Evolutionary conservation across 2,797 vertebrate genomes (phyloP).

Genomic region (Sternarchorhynchus goeldii): DNA sequence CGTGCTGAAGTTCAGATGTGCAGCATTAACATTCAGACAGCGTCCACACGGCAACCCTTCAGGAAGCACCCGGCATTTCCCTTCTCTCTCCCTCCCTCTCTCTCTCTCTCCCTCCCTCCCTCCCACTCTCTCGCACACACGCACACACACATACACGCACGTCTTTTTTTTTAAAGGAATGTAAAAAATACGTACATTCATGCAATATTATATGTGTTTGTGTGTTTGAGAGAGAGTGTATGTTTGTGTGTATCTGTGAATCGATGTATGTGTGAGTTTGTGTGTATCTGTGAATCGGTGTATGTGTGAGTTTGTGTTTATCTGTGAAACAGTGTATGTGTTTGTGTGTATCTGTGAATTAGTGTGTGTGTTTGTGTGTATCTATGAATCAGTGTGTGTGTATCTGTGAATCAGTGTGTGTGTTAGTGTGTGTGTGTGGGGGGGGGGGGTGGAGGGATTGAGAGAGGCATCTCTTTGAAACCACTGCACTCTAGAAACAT

Average conservation of each 20-base stretch:
- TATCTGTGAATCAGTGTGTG: no score
- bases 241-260: no score
- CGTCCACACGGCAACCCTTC: conserved; percentile 72
- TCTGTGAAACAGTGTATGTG: no score
- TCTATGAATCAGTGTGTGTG: no score
- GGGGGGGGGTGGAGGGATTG: background rate
- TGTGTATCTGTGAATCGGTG: background rate
- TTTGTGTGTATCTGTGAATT: no score
- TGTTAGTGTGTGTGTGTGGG: conserved; percentile 8
- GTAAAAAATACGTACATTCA: no score
- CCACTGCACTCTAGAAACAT: conserved; percentile 25
- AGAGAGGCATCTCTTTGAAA: conserved; percentile 13
- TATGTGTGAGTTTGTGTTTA: no score
- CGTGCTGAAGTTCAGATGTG: conserved; percentile 66
- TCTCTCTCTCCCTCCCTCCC: conserved; percentile 16
- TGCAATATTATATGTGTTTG: no score
- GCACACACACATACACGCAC: conserved; percentile 21
- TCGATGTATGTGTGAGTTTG: background rate
- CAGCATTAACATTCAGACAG: conserved; percentile 73
- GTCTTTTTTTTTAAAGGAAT: no score
- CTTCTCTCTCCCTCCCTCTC: conserved; percentile 23
- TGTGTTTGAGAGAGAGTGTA: no score
- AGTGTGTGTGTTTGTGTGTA: no score
- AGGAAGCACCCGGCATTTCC: conserved; percentile 63
- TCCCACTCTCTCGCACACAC: conserved; percentile 31